These are phyloP conservation scores for Chaenogobius annularis DNA, from an alignment of 2,113 vertebrate species.

Conservation along the genomic window DNA sequence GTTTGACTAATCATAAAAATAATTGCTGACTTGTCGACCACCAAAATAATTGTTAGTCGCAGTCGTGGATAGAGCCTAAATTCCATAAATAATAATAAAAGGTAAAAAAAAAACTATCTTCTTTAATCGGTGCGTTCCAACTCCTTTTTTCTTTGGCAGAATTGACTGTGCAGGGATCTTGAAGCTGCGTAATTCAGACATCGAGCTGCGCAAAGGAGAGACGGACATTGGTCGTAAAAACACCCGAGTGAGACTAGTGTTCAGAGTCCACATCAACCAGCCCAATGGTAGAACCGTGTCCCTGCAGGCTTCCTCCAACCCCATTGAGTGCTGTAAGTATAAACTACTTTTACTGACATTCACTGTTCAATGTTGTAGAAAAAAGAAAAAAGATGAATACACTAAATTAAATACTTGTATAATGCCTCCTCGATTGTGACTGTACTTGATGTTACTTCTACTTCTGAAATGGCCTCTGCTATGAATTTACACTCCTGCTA, in stretches of 20 bases:
- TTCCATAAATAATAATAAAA: too few species aligned
- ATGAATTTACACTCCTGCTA: neutral
- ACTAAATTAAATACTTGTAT: neutral
- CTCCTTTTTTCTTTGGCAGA: constrained; percentile 62
- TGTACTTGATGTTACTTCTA: neutral
- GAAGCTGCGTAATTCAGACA: constrained; percentile 94
- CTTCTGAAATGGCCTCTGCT: neutral
- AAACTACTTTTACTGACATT: neutral
- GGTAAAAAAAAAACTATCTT: neutral
- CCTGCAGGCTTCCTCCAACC: constrained; percentile 89
- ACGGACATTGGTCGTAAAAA: constrained; percentile 96
- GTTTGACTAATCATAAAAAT: too few species aligned
- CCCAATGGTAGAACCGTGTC: constrained; percentile 87
- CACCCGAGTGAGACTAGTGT: constrained; percentile 90
- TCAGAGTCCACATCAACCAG: constrained; percentile 91
- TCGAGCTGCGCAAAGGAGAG: constrained; percentile 93
- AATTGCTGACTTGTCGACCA: too few species aligned
- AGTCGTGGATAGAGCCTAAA: too few species aligned
- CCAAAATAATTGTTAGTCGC: too few species aligned
- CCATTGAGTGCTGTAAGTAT: constrained; percentile 95
- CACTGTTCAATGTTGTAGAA: neutral
- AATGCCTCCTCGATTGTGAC: neutral
- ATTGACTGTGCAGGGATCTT: constrained; percentile 95
- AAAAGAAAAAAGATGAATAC: neutral
- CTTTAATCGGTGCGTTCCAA: neutral